These are phyloP conservation scores for Malacoctenus gilli DNA, from an alignment of 2,797 vertebrate genomes.

Conservation along the genomic window DNA sequence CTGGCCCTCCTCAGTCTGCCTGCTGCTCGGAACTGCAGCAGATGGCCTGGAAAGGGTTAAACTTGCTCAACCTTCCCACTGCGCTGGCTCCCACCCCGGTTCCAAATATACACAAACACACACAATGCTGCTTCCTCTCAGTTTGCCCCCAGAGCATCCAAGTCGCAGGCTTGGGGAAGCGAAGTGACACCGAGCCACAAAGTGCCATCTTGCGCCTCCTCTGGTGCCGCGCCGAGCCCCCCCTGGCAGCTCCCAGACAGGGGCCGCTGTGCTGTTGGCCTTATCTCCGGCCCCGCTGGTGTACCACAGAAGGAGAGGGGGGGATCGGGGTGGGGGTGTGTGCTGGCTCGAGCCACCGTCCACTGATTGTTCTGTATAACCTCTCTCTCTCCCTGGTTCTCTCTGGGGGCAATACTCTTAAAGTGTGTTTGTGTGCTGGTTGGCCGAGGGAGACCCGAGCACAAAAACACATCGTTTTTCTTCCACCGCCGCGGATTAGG, in stretches of 20 bases:
- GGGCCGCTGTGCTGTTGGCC: constrained; percentile 53
- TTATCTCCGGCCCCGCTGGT: constrained; percentile 59
- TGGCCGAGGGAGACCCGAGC: neutral
- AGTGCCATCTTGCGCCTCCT: constrained; percentile 59
- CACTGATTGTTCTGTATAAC: constrained; percentile 49
- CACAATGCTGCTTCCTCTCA: constrained; percentile 36
- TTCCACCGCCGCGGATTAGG: constrained; percentile 18
- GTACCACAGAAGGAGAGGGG: constrained; percentile 30
- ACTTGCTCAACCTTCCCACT: constrained; percentile 48
- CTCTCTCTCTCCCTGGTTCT: constrained; percentile 35
- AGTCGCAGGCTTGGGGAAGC: constrained; percentile 42
- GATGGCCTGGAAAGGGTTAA: constrained; percentile 64
- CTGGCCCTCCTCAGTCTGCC: constrained; percentile 24
- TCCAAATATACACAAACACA: constrained; percentile 64
- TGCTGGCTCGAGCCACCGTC: constrained; percentile 12
- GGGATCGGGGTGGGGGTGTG: constrained; percentile 42
- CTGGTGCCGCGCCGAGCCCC: constrained; percentile 49
- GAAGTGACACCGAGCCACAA: constrained; percentile 50
- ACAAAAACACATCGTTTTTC: constrained; percentile 1
- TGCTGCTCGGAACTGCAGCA: constrained; percentile 37
- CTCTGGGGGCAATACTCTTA: constrained; percentile 36
- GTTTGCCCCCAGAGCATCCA: constrained; percentile 38
- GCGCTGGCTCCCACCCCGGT: constrained; percentile 50
- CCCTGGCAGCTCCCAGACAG: constrained; percentile 43
- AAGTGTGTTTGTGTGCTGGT: too few species aligned